Evolutionary conservation across 2,888 invertebrate genomes (phyloP).

Genomic region (Vesta saturnalis): DNA sequence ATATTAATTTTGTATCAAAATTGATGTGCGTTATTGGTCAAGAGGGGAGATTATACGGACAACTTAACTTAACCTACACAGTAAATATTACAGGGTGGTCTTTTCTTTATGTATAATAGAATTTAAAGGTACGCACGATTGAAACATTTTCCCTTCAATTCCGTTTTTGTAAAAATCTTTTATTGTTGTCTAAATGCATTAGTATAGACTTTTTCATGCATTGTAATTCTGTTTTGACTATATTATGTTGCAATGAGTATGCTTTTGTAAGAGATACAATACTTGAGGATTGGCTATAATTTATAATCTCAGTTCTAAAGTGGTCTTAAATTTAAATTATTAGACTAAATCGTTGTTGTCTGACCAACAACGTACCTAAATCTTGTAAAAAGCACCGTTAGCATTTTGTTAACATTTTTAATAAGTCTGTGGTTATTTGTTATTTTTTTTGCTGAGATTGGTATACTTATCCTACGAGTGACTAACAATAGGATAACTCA

Average conservation of each 20-base stretch:
- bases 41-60: slow-evolving; percentile 39
- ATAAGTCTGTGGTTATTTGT: background rate
- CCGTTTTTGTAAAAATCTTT: slow-evolving; percentile 24
- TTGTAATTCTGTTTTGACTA: too few species aligned
- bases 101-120: slow-evolving; percentile 19
- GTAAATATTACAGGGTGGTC: slow-evolving; percentile 41
- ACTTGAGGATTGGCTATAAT: slow-evolving; percentile 3
- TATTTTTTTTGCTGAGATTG: too few species aligned
- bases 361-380: slow-evolving; percentile 20
- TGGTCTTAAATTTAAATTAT: slow-evolving; percentile 19
- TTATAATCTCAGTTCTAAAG: slow-evolving; percentile 19
- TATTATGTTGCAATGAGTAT: too few species aligned
- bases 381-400: background rate
- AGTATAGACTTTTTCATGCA: too few species aligned
- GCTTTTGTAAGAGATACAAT: background rate
- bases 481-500: too few species aligned
- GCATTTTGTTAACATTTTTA: background rate
- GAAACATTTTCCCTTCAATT: slow-evolving; percentile 36
- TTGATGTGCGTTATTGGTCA: slow-evolving; percentile 24
- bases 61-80: slow-evolving; percentile 35
- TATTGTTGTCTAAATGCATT: background rate
- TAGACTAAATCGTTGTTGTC: slow-evolving; percentile 12
- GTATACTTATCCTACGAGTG: too few species aligned
- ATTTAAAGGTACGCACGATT: slow-evolving; percentile 33
- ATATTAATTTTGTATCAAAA: too few species aligned